These are phyloP conservation scores for Macaria notata DNA, from an alignment of 2,888 invertebrate species.

Conservation along the genomic window DNA sequence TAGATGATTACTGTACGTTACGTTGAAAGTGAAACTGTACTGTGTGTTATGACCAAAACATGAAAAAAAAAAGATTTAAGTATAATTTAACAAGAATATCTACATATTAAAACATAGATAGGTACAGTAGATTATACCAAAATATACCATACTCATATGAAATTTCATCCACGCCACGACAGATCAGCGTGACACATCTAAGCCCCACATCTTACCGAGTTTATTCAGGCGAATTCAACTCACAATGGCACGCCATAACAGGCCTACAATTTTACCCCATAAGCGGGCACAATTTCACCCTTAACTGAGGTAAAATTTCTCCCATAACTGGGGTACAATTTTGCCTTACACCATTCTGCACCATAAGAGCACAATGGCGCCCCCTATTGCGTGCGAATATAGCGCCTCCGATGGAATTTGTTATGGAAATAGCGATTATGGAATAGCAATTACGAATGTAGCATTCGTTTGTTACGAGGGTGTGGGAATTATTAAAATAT, in stretches of 20 bases:
- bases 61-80: too few species aligned
- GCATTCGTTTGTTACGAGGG: slow-evolving; percentile 10
- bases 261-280: slow-evolving; percentile 23
- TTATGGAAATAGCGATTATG: slow-evolving; percentile 36
- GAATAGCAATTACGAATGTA: slow-evolving; percentile 34
- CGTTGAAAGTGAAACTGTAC: too few species aligned
- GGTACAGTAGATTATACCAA: too few species aligned
- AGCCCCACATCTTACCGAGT: not conserved
- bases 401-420: slow-evolving; percentile 27
- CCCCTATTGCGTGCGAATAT: slow-evolving; percentile 35
- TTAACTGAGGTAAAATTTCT: slow-evolving; percentile 26
- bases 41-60: too few species aligned
- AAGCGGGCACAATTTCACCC: slow-evolving; percentile 21
- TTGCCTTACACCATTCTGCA: slow-evolving; percentile 14
- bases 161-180: too few species aligned
- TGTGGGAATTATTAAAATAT: slow-evolving; percentile 1
- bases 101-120: too few species aligned
- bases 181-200: too few species aligned
- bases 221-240: slow-evolving; percentile 23
- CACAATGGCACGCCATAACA: slow-evolving; percentile 28
- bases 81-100: too few species aligned
- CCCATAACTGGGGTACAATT: slow-evolving; percentile 16
- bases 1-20: too few species aligned
- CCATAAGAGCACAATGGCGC: slow-evolving; percentile 28
- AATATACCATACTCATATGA: too few species aligned